Base-by-base conservation (phyloP, 2,888 invertebrate species). In the Drosophila limbata region DNA sequence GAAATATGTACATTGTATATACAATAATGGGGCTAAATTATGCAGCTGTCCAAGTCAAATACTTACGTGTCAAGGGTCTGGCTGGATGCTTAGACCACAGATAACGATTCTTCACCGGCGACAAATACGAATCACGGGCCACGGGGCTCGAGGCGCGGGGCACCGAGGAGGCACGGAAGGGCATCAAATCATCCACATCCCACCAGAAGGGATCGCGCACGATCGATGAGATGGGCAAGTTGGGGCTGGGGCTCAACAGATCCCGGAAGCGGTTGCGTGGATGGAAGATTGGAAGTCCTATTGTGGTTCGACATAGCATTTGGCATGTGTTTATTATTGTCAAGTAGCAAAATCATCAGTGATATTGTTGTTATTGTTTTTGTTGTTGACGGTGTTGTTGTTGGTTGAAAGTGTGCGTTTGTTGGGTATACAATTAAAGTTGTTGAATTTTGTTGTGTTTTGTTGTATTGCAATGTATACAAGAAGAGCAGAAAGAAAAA, bases 141-240 rank as follows among this genome's bases (percentile, higher is more conserved):
- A 95, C 96, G 93, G 95, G 96, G 72, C 90, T 89, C 92, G 95
- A 95, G 92, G 94, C 95, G 92, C 95, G 95, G 89, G 95, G 94
- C 91, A 94, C 94, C 65, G 91, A 91, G 69, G 62, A 78, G 80
- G 79, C 78, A 76, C 95, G 95, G 93, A 95, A 94, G 81, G 97
- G 97, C 92, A 95, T 95, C 93, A 96, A 94, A 93, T 95, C 95
- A 86, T 96, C 97, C 93, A 96, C 95, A 93, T 95, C 95, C 95
- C 95, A 95, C 97, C 97, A 97, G 96, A 97, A 97, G 90, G 97
- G 97, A 94, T 97, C 97, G 92, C 96, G 95, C 84, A 95, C 95
- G 93, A 97, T 95, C 84, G 96, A 95, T 88, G 96, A 96, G 92
- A 96, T 94, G 68, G 97, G 97, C 90, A 96, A 94, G 90, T 94